phyloP scores from a whole-genome alignment of 1,140 invertebrate species.

The Drosophila arawakana region DNA sequence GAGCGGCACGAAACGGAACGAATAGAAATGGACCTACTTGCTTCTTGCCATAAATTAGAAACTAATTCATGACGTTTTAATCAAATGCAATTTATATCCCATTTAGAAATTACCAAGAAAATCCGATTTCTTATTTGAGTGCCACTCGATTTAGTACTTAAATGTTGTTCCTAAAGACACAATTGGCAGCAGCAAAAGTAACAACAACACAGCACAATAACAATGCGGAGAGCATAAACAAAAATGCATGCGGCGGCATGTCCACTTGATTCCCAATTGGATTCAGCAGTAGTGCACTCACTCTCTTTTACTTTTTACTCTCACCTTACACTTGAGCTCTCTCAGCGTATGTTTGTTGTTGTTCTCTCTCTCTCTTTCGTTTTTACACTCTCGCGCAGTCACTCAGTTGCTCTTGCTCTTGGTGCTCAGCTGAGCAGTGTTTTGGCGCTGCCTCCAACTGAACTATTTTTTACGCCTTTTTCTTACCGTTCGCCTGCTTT shows the following conservation, averaged over 20 bases:
- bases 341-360: neutral
- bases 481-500: conserved; percentile 63
- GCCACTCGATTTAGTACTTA: conserved; percentile 8
- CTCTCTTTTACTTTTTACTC: conserved; percentile 20
- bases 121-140: conserved; percentile 8
- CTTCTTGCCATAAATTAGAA: conserved; percentile 67
- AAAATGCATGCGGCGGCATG: conserved; percentile 44
- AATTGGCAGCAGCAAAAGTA: conserved; percentile 3
- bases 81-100: conserved; percentile 53
- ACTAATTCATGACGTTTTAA: conserved; percentile 72
- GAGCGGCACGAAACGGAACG: conserved; percentile 28
- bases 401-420: conserved; percentile 44
- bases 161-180: conserved; percentile 1
- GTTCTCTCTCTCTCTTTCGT: conserved; percentile 3
- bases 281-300: conserved; percentile 1
- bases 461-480: conserved; percentile 72
- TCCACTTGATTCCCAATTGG: conserved; percentile 22
- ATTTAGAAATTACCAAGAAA: conserved; percentile 33
- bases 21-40: conserved; percentile 18
- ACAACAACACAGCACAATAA: conserved; percentile 17
- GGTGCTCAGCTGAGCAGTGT: conserved; percentile 63
- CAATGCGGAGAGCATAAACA: conserved; percentile 45
- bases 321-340: conserved; percentile 20
- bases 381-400: conserved; percentile 13
- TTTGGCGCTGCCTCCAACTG: conserved; percentile 62